Evolutionary conservation across 2,888 invertebrate species (phyloP), one percentile per base, ranked within the genome.

Genomic region (Patella pellucida): DNA sequence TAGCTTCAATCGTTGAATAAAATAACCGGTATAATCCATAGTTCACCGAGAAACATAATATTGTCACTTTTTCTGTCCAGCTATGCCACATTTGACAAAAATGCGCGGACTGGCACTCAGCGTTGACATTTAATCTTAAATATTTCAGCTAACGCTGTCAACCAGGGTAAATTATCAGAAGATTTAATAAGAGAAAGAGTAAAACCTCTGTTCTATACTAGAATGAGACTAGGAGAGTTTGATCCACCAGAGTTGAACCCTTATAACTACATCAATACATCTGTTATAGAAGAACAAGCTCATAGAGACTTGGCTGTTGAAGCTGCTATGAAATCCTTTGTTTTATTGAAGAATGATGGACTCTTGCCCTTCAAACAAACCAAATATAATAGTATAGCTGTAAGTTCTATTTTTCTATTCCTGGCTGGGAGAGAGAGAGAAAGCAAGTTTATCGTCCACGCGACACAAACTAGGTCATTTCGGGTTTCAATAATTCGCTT

Each of bases 331-430:
- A 79, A 82, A 75, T 76, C 81, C 0, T 83, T 85, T 67, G 83
- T 85, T 12, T 76, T 85, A 54, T 77, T 85, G 71, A 85, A 85
- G 73, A 85, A 85, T 70, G 62, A 62, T 23, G 67, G 62, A 23
- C 14, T 62, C 0, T 4, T 62, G 62, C 62, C 62, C 12, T 23
- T 62, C 1, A 19, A 62, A 14, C 9, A 62, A 62, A 12, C 62
- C 2, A 16, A 23, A 19, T 62, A 9, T 14, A 62, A 62, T 0
- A 19, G 3, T 23, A 62, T 62, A 62, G 62, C 62, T 19, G 62
- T 62, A 62, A 23, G 19, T 41, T 41, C 41, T 41, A 9, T 41
- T 41, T 41, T 41, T 41, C 41, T 41, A 41, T 41, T 41, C 9
- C 41, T n/a, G n/a, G n/a, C n/a, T n/a, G n/a, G n/a, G n/a, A n/a